Conservation (phyloP, 2,113 vertebrate species). For the Madoqua kirkii region DNA sequence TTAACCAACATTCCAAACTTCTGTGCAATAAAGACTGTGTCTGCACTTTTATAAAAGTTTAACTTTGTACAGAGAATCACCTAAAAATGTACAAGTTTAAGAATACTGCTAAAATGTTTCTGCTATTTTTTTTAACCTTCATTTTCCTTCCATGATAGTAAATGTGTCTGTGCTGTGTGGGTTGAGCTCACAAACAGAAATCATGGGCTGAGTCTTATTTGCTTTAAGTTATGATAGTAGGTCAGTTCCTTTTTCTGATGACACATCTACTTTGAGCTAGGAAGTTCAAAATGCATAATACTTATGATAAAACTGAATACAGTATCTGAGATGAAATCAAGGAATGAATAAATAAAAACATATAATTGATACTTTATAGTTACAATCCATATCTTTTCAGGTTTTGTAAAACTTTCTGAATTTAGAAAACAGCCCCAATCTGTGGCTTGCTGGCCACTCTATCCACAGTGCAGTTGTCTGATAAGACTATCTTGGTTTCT, state of each 20-base stretch:
- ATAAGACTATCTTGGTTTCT: neutral
- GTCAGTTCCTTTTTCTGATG: neutral
- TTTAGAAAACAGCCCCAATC: neutral
- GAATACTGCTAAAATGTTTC: neutral
- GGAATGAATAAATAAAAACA: neutral
- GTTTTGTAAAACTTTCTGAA: neutral
- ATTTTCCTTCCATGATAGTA: neutral
- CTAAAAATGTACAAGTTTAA: neutral
- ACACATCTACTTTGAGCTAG: neutral
- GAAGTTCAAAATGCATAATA: neutral
- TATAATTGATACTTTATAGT: neutral
- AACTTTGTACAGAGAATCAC: neutral
- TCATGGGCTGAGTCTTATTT: neutral
- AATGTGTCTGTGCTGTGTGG: neutral
- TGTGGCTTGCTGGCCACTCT: neutral
- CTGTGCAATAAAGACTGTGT: neutral
- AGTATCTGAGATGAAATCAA: neutral
- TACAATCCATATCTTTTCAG: neutral
- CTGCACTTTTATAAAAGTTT: neutral
- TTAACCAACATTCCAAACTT: neutral
- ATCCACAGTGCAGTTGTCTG: neutral
- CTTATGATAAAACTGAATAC: neutral
- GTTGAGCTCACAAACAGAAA: neutral
- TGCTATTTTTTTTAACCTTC: neutral
- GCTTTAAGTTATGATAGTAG: neutral